These are phyloP conservation scores for Sphenodon punctatus DNA, from an alignment of 2,797 vertebrate species.

Conservation along the genomic window DNA sequence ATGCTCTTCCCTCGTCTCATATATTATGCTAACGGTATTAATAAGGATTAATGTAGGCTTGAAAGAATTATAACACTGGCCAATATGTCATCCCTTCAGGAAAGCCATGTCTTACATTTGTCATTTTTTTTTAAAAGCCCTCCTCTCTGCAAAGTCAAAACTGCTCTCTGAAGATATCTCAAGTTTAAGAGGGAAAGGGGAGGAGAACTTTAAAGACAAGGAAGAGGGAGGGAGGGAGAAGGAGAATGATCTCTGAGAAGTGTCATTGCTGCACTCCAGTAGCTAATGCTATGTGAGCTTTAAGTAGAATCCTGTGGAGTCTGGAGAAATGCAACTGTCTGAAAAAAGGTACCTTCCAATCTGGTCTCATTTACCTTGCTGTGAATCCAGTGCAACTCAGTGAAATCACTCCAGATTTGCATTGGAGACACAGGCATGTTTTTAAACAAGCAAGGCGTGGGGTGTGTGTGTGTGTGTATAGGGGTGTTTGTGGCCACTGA, in stretches of 20 bases:
- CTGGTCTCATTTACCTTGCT: slow-evolving; percentile 53
- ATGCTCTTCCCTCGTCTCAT: slow-evolving; percentile 15
- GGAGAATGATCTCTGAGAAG: background rate
- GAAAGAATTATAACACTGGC: slow-evolving; percentile 43
- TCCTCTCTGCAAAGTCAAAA: background rate
- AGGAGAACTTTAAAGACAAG: background rate
- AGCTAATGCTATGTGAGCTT: background rate
- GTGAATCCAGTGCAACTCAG: slow-evolving; percentile 30
- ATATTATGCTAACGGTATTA: slow-evolving; percentile 39
- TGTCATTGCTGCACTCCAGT: accelerated
- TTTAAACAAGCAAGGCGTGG: too few species aligned
- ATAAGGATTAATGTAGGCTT: slow-evolving; percentile 45
- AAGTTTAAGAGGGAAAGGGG: background rate
- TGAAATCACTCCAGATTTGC: background rate
- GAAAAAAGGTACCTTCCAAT: slow-evolving; percentile 32
- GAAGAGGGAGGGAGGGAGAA: background rate
- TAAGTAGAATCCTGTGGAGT: background rate
- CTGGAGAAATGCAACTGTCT: slow-evolving; percentile 20
- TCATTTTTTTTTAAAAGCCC: accelerated
- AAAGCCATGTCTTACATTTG: slow-evolving; percentile 8
- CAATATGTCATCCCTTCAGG: slow-evolving; percentile 9
- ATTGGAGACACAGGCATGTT: too few species aligned
- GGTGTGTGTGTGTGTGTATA: too few species aligned
- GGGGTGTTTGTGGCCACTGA: too few species aligned
- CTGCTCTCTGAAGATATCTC: background rate